Evolutionary conservation across 1,140 invertebrate genomes (phyloP), one percentile per base, ranked within the genome.

Genomic region (Eubasilissa regina): DNA sequence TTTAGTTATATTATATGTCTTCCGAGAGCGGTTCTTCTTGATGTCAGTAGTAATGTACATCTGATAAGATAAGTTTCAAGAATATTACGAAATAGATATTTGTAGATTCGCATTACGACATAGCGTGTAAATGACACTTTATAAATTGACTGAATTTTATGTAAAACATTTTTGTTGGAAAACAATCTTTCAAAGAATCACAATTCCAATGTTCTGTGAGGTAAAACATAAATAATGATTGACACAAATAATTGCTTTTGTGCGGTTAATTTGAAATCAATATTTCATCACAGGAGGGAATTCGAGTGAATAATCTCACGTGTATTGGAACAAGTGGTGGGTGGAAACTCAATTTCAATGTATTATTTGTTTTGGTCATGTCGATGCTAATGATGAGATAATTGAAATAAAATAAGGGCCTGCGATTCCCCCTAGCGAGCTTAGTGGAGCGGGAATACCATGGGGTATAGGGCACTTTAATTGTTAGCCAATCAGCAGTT

Each of bases 331-430:
- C 10, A 70, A 70, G 66, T 25, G 66, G 64, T 47, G 11, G 44
- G 45, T 70, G 17, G 43, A 70, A 43, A n/a, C 48, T 13, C 13
- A 51, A 51, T 56, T 74, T 25, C 43, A 74, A 56, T 70, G 21
- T 53, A 53, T 53, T 74, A 56, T 74, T 74, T 56, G 70, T 74
- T 74, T 56, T 74, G 4, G 43, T 47, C 62, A 25, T 35, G 58
- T 62, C 44, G 62, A 47, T 45, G 56, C 44, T 76, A 76, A 76
- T 76, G 17, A 76, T 48, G 44, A 15, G 56, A 76, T 62, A 76
- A 76, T 76, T 76, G 74, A 76, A 76, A 76, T 56, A 76, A 76
- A 76, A 76, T 76, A 76, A 25, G 47, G 60, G 74, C 56, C n/a
- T 13, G 1, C 13, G 0, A 11, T 11, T n/a, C 25, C 45, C 35